phyloP scores from a whole-genome alignment of 2,113 vertebrate species.

The Hippoglossus stenolepis region DNA sequence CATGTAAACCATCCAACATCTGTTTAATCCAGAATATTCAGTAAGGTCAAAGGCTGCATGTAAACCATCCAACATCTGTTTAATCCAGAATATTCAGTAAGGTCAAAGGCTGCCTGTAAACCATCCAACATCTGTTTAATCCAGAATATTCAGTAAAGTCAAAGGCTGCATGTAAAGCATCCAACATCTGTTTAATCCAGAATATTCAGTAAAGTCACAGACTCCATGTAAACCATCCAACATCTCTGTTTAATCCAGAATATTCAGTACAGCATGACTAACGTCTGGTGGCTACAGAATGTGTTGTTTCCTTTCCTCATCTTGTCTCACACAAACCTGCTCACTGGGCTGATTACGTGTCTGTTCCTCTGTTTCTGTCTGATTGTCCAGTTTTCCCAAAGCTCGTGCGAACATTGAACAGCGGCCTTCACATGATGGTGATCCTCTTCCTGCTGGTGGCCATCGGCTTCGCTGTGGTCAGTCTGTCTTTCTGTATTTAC shows the following conservation, averaged over 20 bases:
- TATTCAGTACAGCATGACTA: background rate
- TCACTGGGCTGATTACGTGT: background rate
- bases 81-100: too few species aligned
- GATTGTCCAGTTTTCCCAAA: constrained; percentile 90
- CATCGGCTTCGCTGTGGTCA: constrained; percentile 89
- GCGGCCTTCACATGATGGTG: constrained; percentile 89
- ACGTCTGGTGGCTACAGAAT: background rate
- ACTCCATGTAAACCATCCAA: too few species aligned
- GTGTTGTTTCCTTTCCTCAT: background rate
- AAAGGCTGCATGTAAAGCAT: too few species aligned
- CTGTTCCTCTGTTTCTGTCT: constrained; percentile 21
- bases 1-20: too few species aligned
- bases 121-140: background rate
- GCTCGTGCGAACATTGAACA: constrained; percentile 88
- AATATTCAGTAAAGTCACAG: too few species aligned
- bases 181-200: too few species aligned
- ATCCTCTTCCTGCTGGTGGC: constrained; percentile 91
- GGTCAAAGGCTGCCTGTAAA: too few species aligned
- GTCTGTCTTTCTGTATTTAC: constrained; percentile 93
- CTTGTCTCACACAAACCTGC: background rate
- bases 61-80: background rate
- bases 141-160: too few species aligned
- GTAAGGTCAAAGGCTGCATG: too few species aligned
- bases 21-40: too few species aligned
- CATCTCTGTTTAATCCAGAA: too few species aligned